A percentile compares a stretch with the other conserved stretches of the same genome.
Evolutionary conservation across 2,888 invertebrate genomes (phyloP).

Genomic region (Aethes cnicana): DNA sequence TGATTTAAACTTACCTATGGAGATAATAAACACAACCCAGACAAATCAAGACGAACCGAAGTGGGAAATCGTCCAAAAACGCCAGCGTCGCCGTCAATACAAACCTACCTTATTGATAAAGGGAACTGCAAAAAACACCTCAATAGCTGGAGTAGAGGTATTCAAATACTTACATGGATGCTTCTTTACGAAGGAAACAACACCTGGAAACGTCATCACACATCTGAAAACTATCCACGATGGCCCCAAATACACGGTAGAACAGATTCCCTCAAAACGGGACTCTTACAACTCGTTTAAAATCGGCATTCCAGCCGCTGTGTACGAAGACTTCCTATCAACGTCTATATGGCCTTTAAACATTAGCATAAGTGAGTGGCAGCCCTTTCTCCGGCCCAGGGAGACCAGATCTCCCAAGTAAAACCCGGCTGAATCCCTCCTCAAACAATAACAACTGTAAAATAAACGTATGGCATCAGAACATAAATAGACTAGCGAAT

Average conservation of each 20-base stretch:
- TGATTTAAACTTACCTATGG: too few species aligned
- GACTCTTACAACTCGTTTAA: not conserved
- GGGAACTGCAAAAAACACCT: not conserved
- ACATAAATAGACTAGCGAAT: slow-evolving; percentile 9
- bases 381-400: slow-evolving; percentile 6
- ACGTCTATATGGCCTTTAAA: slow-evolving; percentile 1
- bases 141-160: not conserved
- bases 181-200: not conserved
- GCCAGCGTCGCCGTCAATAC: not conserved
- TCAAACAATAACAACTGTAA: too few species aligned
- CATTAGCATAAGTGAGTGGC: not conserved
- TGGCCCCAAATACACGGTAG: not conserved
- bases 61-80: not conserved
- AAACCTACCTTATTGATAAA: not conserved
- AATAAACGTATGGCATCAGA: not conserved
- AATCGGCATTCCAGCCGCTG: not conserved
- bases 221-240: not conserved
- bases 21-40: too few species aligned
- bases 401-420: not conserved
- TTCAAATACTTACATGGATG: not conserved
- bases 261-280: not conserved
- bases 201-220: not conserved
- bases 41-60: not conserved
- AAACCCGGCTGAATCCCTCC: too few species aligned
- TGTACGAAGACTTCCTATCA: not conserved